Base-by-base conservation (phyloP, 2,113 vertebrate species). In the Chloropsis hardwickii region DNA sequence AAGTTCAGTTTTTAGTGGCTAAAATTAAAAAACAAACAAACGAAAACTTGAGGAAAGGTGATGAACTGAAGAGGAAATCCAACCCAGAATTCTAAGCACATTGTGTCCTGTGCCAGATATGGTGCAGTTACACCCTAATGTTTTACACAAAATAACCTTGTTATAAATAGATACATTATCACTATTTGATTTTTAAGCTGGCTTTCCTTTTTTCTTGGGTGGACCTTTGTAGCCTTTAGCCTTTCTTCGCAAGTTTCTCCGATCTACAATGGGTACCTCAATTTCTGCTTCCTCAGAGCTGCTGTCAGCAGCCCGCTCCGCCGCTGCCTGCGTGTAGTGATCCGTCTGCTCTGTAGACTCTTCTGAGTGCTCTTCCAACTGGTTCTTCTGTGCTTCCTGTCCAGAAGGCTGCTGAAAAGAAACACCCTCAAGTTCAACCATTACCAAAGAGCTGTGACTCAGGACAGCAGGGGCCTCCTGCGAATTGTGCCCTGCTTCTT, bases 241-340 rank as follows among this genome's bases (percentile, higher is more conserved):
- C 96, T 98, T 98, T 88, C 98, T 98, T 85, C 98, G 91, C 88
- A 98, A 92, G 94, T 91, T 98, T 94, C 98, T 97, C 93, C 98
- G 96, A 79, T 98, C 98, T 40, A 98, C 96, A 29, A 98, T 71
- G 7, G 98, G 98, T 21, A 98, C 97, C 77, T 98, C 98, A 48
- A 98, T 94, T 91, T 98, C 98, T 42, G 96, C 97, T 42, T 98
- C 98, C 92, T 99, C 98, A 24, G 98, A 98, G 94, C 98, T 98
- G 94, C 98, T 98, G 62, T 98, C 97, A 27, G 94, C 95, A 56
- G 90, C 93, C 84, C 97, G 96, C 81, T 98, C 98, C 6, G 60
- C 76, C 5, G 61, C n/a, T 29, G 97, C 83, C 16, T 96, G 96
- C 1, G 16, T 39, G 9, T 90, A 94, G 37, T 98, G 97, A 83